phyloP scores from a whole-genome alignment of 92 coral and sea anemone genomes.

The Nematostella vectensis region DNA sequence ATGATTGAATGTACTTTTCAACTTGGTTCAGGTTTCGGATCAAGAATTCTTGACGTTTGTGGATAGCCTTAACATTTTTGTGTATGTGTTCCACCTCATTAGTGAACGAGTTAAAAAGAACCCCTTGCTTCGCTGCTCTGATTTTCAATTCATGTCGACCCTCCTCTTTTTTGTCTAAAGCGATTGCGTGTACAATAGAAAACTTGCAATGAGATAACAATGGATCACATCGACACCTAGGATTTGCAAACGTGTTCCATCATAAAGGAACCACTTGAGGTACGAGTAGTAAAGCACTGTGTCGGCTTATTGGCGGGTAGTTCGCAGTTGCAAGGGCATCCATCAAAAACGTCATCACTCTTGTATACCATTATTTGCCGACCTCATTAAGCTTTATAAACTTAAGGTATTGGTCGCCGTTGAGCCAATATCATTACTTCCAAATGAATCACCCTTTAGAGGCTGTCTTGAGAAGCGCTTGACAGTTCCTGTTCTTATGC shows the following conservation, averaged over 20 bases:
- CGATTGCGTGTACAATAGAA: neutral
- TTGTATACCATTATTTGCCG: no score
- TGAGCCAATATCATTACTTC: conserved; percentile 12
- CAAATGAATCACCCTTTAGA: conserved; percentile 1
- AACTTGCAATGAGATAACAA: neutral
- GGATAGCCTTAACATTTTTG: no score
- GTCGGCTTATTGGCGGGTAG: neutral
- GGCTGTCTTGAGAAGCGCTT: neutral
- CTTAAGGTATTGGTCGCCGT: no score
- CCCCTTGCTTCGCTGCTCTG: neutral
- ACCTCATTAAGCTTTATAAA: no score
- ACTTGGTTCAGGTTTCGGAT: no score
- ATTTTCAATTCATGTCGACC: neutral
- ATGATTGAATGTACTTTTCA: no score
- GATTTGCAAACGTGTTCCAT: no score
- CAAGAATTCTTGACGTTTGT: no score
- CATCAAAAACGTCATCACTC: no score
- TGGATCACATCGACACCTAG: neutral
- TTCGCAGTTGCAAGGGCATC: neutral
- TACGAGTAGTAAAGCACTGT: neutral
- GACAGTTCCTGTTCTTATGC: neutral
- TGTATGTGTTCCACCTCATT: neutral
- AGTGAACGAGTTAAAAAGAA: neutral
- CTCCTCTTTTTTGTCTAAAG: neutral
- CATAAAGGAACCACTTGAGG: neutral